Base-by-base conservation (phyloP, 2,797 vertebrate genomes). In the Tamandua tetradactyla region DNA sequence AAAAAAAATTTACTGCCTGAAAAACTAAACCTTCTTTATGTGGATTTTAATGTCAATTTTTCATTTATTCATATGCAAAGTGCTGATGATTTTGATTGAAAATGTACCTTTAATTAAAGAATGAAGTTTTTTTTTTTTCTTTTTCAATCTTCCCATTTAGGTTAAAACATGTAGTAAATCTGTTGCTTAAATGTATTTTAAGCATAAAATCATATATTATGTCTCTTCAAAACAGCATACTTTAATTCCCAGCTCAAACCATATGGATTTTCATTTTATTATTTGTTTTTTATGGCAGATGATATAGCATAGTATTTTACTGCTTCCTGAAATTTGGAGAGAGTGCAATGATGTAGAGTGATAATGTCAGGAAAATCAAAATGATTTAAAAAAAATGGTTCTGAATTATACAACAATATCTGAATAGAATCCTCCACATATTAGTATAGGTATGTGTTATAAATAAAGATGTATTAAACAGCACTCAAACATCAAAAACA, bases 201-300 rank as follows among this genome's bases (percentile, higher is more conserved):
- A 44, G 69, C 49, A 78, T 92, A 95, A 96, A 97, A 66, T 93
- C 89, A 44, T 94, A 68, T 92, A 80, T 96, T 95, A 94, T 88
- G 25, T 95, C 55, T 96, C 71, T 96, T 97, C 27, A 95, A 97
- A 97, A 94, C 69, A 35, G 30, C 22, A 0, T 85, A 89, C 8
- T 64, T 96, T 90, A 90, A 94, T 96, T 95, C 71, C 25, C 74
- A 95, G 86, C 72, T 97, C 71, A 97, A 97, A 84, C 94, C 94
- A 91, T 97, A 89, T 97, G 95, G 79, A 66, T 61, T 93, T 96
- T 93, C 83, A 94, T 97, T 97, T 95, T 35, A 3, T 88, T 94
- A 96, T 97, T 95, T 68, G 93, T 96, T 94, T 90, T 94, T 97
- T 97, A 96, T 98, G 92, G 93, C 68, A 96, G 89, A 95, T 96